Conservation (phyloP, 2,113 vertebrate species). For the Leptodactylus fuscus region DNA sequence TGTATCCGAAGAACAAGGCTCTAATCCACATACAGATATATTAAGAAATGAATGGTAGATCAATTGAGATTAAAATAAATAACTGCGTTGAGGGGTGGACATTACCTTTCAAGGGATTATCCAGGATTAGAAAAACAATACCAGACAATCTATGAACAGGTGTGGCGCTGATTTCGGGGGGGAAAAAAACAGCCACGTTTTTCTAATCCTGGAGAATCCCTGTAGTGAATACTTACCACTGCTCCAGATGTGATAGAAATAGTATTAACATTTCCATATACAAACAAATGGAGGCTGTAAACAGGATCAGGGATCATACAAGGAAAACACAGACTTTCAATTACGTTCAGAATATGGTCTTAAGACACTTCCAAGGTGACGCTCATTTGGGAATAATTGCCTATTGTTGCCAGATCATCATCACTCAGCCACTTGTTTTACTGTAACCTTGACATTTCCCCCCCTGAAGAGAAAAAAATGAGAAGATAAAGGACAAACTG, state of each 20-base stretch:
- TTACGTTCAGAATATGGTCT: constrained; percentile 31
- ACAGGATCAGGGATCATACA: neutral
- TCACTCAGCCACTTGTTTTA: constrained; percentile 60
- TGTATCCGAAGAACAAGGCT: too few relatives aligned
- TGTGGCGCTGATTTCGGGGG: neutral
- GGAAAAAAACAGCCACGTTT: too few relatives aligned
- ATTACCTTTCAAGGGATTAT: too few relatives aligned
- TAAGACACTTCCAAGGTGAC: constrained; percentile 55
- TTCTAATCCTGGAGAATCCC: neutral
- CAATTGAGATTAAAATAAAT: too few relatives aligned
- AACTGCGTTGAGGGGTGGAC: too few relatives aligned
- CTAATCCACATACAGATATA: too few relatives aligned
- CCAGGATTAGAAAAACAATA: neutral
- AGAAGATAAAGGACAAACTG: constrained; percentile 54
- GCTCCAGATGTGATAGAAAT: neutral
- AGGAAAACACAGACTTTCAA: constrained; percentile 12
- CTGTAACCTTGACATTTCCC: constrained; percentile 61
- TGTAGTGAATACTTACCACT: neutral
- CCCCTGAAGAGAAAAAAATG: constrained; percentile 15
- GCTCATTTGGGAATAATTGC: constrained; percentile 61
- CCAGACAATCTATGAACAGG: neutral
- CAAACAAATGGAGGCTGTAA: too few relatives aligned
- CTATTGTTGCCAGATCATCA: constrained; percentile 57
- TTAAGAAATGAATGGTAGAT: too few relatives aligned
- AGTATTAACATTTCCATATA: too few relatives aligned